Conservation (phyloP, 2,888 invertebrate species). For the Xylota sylvarum region DNA sequence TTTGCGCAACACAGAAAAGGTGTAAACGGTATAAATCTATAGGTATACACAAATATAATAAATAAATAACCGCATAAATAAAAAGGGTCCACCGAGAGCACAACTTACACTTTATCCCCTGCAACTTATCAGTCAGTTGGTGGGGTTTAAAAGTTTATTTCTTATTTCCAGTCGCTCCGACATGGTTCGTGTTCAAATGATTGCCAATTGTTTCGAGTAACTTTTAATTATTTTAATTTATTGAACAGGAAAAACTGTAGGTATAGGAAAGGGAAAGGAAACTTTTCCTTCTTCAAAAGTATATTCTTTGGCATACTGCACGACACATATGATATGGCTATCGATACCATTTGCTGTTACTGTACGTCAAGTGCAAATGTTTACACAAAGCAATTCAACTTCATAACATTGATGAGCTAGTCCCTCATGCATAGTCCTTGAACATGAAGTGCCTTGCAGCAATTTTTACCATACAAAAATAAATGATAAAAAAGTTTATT, state of each 20-base stretch:
- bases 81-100: constrained; percentile 29
- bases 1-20: constrained; percentile 40
- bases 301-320: neutral
- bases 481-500: constrained; percentile 6
- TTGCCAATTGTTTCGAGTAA: constrained; percentile 29
- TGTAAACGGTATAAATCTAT: constrained; percentile 52
- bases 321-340: too few relatives aligned
- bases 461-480: constrained; percentile 12
- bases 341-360: neutral
- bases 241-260: constrained; percentile 22
- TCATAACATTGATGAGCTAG: neutral
- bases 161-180: constrained; percentile 19
- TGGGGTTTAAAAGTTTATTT: constrained; percentile 13
- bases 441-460: constrained; percentile 18
- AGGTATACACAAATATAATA: constrained; percentile 55
- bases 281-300: neutral
- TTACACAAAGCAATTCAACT: neutral
- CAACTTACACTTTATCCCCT: neutral
- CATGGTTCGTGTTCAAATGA: constrained; percentile 13
- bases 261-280: neutral
- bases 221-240: constrained; percentile 41
- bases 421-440: neutral
- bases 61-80: constrained; percentile 63
- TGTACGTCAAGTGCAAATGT: neutral
- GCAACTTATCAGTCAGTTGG: constrained; percentile 33